Conservation (phyloP, 2,113 vertebrate species). For the Boleophthalmus pectinirostris region DNA sequence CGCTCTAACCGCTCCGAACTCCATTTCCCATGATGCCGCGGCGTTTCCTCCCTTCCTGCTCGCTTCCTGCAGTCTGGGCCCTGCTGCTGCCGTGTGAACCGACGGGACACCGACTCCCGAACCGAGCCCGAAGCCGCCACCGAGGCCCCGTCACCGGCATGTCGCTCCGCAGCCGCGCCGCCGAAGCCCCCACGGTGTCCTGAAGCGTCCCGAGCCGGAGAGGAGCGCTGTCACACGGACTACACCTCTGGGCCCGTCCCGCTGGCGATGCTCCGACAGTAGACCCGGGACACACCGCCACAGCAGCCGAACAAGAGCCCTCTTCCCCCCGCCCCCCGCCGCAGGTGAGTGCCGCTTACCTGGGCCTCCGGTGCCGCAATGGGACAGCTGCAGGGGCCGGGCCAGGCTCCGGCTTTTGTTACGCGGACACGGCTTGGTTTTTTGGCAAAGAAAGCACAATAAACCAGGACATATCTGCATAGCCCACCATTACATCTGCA, state of each 20-base stretch:
- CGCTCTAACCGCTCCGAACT: neutral
- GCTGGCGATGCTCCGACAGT: slow-evolving; percentile 1
- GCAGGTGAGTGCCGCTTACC: slow-evolving; percentile 8
- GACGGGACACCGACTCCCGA: slow-evolving; percentile 44
- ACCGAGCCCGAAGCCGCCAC: slow-evolving; percentile 16
- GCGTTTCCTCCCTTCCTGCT: slow-evolving; percentile 48
- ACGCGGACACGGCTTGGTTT: too few relatives aligned
- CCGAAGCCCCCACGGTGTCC: slow-evolving; percentile 15
- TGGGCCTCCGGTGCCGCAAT: neutral
- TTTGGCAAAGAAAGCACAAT: neutral
- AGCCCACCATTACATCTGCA: neutral
- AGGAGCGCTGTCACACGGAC: slow-evolving; percentile 56
- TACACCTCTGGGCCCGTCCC: slow-evolving; percentile 35
- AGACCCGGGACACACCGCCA: slow-evolving; percentile 4
- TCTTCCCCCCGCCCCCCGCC: neutral
- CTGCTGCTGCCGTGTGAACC: slow-evolving; percentile 60
- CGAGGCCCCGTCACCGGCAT: slow-evolving; percentile 38
- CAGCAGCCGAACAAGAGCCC: slow-evolving; percentile 41
- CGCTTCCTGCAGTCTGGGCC: slow-evolving; percentile 70
- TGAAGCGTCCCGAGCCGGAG: slow-evolving; percentile 30
- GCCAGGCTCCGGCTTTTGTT: too few relatives aligned
- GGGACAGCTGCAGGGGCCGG: neutral
- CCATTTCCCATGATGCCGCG: slow-evolving; percentile 55
- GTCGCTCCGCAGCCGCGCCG: slow-evolving; percentile 37
- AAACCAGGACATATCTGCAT: neutral